These are phyloP conservation scores for Neoascia interrupta DNA, from an alignment of 2,888 invertebrate genomes.

Conservation along the genomic window DNA sequence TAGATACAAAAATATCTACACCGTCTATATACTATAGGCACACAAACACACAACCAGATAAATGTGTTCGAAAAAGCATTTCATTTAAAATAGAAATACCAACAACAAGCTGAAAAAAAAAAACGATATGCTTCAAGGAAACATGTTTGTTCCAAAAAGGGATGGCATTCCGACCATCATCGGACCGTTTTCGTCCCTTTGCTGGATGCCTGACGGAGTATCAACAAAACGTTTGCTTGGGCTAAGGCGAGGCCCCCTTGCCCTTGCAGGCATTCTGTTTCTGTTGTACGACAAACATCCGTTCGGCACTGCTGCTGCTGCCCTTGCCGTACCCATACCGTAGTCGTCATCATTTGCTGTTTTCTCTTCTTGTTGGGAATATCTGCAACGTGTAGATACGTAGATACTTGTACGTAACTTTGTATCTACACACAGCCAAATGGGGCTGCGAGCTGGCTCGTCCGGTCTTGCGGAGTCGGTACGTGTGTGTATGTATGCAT, in stretches of 20 bases:
- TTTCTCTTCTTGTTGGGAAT: conserved; percentile 50
- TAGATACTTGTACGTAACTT: conserved; percentile 32
- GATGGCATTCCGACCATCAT: conserved; percentile 56
- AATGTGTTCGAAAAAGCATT: conserved; percentile 24
- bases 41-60: conserved; percentile 3
- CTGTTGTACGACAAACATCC: conserved; percentile 62
- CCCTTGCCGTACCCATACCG: conserved; percentile 10
- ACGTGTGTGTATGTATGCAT: conserved; percentile 13
- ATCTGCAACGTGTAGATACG: conserved; percentile 32
- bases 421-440: conserved; percentile 41
- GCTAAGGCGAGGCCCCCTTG: conserved; percentile 44
- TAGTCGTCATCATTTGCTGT: conserved; percentile 22
- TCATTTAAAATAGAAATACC: conserved; percentile 64
- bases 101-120: conserved; percentile 12
- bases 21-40: neutral
- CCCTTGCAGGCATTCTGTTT: conserved; percentile 41
- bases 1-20: conserved; percentile 14
- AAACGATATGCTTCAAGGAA: conserved; percentile 54
- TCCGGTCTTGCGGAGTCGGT: conserved; percentile 29
- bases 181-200: conserved; percentile 32
- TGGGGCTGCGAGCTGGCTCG: conserved; percentile 46
- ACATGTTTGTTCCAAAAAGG: conserved; percentile 67
- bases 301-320: conserved; percentile 50
- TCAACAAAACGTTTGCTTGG: conserved; percentile 43
- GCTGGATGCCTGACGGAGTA: conserved; percentile 15